Evolutionary conservation across 1,140 invertebrate genomes (phyloP), one percentile per base, ranked within the genome.

Genomic region (Atta colombica): DNA sequence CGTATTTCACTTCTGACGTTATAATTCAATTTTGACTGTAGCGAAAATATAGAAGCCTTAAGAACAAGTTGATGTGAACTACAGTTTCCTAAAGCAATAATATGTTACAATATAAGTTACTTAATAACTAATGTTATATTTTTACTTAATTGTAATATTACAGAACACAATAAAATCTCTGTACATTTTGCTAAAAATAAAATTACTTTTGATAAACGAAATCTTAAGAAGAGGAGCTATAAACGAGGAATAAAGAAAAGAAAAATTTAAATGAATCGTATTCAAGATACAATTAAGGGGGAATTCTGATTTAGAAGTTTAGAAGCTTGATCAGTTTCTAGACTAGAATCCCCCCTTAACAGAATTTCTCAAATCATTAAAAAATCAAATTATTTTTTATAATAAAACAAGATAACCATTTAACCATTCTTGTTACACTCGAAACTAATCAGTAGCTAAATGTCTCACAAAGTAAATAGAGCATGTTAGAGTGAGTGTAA

Each of bases 161-260:
- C 14, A 61, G 25, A 84, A 71, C 51, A 58, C 51, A 71, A 74
- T 84, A 14, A 74, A 71, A n/a, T 84, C 21, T 81, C 28, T 84
- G 80, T 75, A 84, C 80, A 84, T 84, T 84, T 61, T 74, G 18
- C 69, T 75, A 84, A 28, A 61, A 74, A 35, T 35, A 60, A 84
- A 74, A 49, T 39, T 16, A 61, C 35, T 10, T 71, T 71, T 71
- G 53, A 71, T 25, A 74, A 72, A 5, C 5, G 7, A 45, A 60
- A 74, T 82, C 18, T 31, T 61, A 8, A 35, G 1, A 60, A 49
- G 2, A 61, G 12, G 1, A 3, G 0, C n/a, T 2, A 28, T 14
- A 61, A 49, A 45, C 3, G 10, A 49, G 1, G 3, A 3, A 80
- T 5, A 58, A 39, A 39, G n/a, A 14, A 18, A 65, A 78, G 28